A percentile compares a stretch with the other conserved stretches of the same genome.
Evolutionary conservation across 2,797 vertebrate genomes (phyloP).

Genomic region (Lacerta viridis): DNA sequence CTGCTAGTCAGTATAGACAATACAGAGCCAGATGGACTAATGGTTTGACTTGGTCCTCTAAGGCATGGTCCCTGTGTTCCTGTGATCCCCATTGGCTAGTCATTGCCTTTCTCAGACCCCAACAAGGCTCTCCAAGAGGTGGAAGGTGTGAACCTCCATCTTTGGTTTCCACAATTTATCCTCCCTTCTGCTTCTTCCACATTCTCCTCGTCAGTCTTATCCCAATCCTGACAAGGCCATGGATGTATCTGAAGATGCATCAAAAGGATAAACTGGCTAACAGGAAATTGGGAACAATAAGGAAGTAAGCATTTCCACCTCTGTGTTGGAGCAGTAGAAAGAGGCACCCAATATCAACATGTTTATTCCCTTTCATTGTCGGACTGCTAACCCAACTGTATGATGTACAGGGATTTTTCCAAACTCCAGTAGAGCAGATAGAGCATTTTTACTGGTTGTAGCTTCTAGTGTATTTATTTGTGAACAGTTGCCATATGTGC

Average conservation of each 20-base stretch:
- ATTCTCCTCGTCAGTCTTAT: too few species aligned
- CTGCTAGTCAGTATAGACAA: too few species aligned
- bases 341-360: slow-evolving; percentile 26
- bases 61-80: too few species aligned
- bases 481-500: slow-evolving; percentile 51
- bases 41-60: too few species aligned
- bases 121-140: too few species aligned
- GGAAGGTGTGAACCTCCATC: too few species aligned
- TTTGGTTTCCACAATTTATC: too few species aligned
- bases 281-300: slow-evolving; percentile 87
- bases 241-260: slow-evolving; percentile 81
- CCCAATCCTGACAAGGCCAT: too few species aligned
- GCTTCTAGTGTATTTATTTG: slow-evolving; percentile 68
- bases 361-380: neutral
- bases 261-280: slow-evolving; percentile 95
- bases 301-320: slow-evolving; percentile 79
- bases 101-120: too few species aligned
- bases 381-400: neutral
- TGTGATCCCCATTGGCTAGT: too few species aligned
- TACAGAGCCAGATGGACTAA: too few species aligned
- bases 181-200: too few species aligned
- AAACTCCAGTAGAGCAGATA: slow-evolving; percentile 67
- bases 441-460: slow-evolving; percentile 56
- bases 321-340: slow-evolving; percentile 26
- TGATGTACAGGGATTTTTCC: slow-evolving; percentile 29